phyloP scores from a whole-genome alignment of 2,888 invertebrate species.

The Gymnosoma rotundatum region DNA sequence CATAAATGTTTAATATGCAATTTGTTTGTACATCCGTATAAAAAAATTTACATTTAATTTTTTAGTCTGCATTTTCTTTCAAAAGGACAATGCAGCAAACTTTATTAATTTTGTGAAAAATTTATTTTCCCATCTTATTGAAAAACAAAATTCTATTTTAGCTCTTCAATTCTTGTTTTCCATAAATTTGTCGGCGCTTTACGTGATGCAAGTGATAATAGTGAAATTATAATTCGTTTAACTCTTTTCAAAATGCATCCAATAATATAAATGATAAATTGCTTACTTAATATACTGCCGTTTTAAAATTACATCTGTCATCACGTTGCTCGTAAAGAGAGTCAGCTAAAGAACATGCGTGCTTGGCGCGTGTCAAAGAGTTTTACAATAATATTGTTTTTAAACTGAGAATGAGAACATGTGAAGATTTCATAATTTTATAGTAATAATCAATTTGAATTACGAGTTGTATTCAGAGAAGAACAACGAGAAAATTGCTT shows the following conservation, averaged over 20 bases:
- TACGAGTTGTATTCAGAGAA: not conserved
- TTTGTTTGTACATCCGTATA: conserved; percentile 20
- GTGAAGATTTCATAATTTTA: conserved; percentile 64
- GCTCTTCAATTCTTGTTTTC: too few relatives aligned
- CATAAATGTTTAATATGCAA: conserved; percentile 55
- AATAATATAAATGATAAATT: conserved; percentile 1
- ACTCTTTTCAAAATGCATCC: not conserved
- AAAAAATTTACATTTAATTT: conserved; percentile 1
- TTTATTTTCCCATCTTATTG: not conserved
- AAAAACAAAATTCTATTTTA: not conserved
- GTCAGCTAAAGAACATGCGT: conserved; percentile 46
- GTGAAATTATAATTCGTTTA: conserved; percentile 10
- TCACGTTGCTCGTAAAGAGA: conserved; percentile 45
- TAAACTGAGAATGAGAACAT: conserved; percentile 45
- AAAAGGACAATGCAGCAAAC: not conserved
- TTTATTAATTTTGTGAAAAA: not conserved
- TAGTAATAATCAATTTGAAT: conserved; percentile 32
- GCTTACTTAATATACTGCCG: conserved; percentile 27
- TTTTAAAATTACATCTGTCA: conserved; percentile 55
- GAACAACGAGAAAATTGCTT: too few relatives aligned
- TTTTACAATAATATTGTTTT: conserved; percentile 14
- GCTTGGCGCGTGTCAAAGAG: conserved; percentile 54
- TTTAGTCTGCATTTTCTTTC: not conserved
- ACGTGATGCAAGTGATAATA: not conserved
- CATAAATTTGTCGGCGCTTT: not conserved